Percentiles rank a stretch among this genome's conserved stretches.
Evolutionary conservation across 2,888 invertebrate genomes (phyloP).

Genomic region (Synanthedon tipuliformis): DNA sequence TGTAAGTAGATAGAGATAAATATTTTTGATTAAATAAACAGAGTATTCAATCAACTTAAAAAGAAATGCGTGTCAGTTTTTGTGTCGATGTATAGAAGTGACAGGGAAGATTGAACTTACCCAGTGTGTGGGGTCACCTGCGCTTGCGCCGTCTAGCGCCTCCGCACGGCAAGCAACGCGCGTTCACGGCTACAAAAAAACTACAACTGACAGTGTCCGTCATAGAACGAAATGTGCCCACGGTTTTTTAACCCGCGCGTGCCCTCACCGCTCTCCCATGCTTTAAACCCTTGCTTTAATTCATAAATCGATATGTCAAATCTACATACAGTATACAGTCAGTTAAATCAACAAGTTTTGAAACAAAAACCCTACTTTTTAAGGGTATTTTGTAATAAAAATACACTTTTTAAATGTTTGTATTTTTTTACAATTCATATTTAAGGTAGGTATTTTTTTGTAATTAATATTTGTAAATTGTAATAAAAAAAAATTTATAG

Average conservation of each 20-base stretch:
- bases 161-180: slow-evolving; percentile 17
- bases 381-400: no score
- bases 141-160: slow-evolving; percentile 11
- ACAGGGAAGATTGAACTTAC: slow-evolving; percentile 15
- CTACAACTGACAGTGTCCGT: slow-evolving; percentile 36
- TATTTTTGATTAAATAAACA: background rate
- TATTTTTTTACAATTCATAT: no score
- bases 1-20: no score
- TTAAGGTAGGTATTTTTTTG: no score
- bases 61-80: background rate
- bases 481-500: no score
- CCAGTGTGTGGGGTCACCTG: slow-evolving; percentile 11
- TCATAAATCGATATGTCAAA: slow-evolving; percentile 42
- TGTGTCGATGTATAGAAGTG: background rate
- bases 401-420: no score
- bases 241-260: slow-evolving; percentile 55
- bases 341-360: no score
- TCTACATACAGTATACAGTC: background rate
- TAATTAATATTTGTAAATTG: no score
- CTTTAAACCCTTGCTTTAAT: slow-evolving; percentile 61
- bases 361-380: no score
- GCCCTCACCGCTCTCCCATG: slow-evolving; percentile 30
- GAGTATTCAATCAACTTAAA: background rate
- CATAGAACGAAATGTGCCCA: slow-evolving; percentile 34
- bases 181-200: slow-evolving; percentile 37